Base-by-base conservation (phyloP, 2,113 vertebrate genomes). In the Scytalopus superciliaris region DNA sequence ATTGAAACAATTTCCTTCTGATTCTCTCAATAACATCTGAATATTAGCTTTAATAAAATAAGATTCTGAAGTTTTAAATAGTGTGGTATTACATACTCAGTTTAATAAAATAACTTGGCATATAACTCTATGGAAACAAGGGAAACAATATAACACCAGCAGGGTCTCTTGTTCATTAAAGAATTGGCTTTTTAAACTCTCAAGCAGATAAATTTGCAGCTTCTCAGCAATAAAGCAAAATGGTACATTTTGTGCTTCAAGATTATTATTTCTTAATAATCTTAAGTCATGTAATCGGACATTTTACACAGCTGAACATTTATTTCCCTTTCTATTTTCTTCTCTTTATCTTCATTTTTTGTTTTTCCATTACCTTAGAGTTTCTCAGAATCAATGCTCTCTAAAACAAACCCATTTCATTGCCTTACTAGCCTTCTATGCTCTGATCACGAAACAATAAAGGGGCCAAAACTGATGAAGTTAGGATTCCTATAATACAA, bases 151-250 rank as follows among this genome's bases (percentile, higher is more conserved):
- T 56, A 94, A 94, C 55, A 95, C 49, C 85, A 90, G 76, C 93
- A 90, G 83, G 25, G 91, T 24, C 79, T 72, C 93, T 96, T 90
- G 44, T 90, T 97, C 93, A 85, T 94, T 96, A 96, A 95, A 60
- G 50, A 95, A 94, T 69, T 95, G 91, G 95, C 49, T 84, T 91
- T 94, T 91, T 72, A 94, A 96, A 90, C 59, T 68, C 80, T 83
- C 70, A 60, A 78, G 86, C 14, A 84, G 74, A 91, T 81, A 96
- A 93, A 95, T 91, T 93, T 67, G n/a, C 33, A 67, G 49, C 72
- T 97, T 77, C 77, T 60, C 80, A 93, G 78, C 87, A 96, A 97
- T 68, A 62, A 88, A 93, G 13, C 23, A 69, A 62, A 87, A 81
- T 40, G 33, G 31, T n/a, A 63, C 89, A 86, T 92, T 96, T 94